These are phyloP conservation scores for Monodelphis domestica DNA, from an alignment of 2,797 vertebrate genomes.

Conservation along the genomic window DNA sequence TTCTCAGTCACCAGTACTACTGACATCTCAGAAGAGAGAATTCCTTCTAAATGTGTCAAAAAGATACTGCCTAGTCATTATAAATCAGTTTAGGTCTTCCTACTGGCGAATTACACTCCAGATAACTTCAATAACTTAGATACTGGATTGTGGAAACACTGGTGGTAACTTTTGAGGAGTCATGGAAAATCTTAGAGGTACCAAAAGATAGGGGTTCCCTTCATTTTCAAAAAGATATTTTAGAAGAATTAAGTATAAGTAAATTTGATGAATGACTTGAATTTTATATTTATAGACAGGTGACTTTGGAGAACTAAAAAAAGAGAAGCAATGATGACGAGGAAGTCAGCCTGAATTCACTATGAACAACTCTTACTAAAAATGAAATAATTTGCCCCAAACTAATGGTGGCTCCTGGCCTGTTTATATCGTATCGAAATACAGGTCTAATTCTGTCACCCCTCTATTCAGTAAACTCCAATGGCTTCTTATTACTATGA, in stretches of 20 bases:
- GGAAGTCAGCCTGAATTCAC: background rate
- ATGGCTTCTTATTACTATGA: background rate
- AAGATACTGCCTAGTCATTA: background rate
- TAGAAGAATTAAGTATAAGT: background rate
- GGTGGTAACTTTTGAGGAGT: background rate
- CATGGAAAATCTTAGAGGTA: background rate
- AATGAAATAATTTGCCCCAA: background rate
- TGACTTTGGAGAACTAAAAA: background rate
- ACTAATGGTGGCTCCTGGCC: background rate
- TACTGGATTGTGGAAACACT: background rate
- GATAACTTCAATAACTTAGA: background rate
- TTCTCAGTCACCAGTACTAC: background rate
- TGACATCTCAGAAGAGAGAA: background rate
- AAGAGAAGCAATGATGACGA: background rate
- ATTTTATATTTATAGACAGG: background rate
- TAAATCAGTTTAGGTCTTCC: background rate
- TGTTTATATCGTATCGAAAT: background rate
- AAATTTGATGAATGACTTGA: background rate
- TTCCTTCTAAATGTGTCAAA: background rate
- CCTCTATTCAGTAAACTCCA: background rate
- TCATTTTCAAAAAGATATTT: background rate
- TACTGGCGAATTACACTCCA: background rate
- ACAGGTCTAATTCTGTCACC: background rate
- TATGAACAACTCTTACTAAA: background rate
- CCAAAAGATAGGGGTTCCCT: background rate